phyloP scores from a whole-genome alignment of 2,113 vertebrate species.

The Microtus oregoni region DNA sequence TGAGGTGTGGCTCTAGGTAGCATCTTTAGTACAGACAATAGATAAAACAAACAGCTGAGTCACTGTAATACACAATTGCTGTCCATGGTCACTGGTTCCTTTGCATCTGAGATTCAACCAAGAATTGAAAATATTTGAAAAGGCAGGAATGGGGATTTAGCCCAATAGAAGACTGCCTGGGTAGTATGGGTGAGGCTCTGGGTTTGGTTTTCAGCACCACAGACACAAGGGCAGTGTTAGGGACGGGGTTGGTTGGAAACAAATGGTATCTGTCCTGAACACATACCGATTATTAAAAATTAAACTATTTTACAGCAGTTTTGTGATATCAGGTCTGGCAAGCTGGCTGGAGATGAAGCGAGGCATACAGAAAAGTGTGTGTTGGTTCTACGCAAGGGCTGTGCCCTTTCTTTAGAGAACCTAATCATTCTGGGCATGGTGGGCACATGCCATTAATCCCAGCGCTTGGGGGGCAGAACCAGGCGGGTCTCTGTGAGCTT shows the following conservation, averaged over 20 bases:
- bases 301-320: background rate
- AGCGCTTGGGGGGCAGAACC: background rate
- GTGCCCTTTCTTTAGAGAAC: background rate
- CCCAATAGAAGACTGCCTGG: background rate
- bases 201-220: background rate
- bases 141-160: background rate
- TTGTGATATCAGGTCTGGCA: background rate
- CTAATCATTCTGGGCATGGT: background rate
- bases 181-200: background rate
- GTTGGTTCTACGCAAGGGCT: background rate
- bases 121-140: background rate
- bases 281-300: background rate
- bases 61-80: background rate
- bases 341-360: background rate
- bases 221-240: background rate
- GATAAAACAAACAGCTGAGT: background rate
- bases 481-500: background rate
- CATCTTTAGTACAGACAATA: accelerated
- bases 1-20: background rate
- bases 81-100: background rate
- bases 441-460: background rate
- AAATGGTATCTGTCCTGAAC: background rate
- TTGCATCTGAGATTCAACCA: background rate
- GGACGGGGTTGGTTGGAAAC: background rate
- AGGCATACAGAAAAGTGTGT: background rate